Conservation (phyloP, 2,888 invertebrate genomes). For the Drosophila sordidula region DNA sequence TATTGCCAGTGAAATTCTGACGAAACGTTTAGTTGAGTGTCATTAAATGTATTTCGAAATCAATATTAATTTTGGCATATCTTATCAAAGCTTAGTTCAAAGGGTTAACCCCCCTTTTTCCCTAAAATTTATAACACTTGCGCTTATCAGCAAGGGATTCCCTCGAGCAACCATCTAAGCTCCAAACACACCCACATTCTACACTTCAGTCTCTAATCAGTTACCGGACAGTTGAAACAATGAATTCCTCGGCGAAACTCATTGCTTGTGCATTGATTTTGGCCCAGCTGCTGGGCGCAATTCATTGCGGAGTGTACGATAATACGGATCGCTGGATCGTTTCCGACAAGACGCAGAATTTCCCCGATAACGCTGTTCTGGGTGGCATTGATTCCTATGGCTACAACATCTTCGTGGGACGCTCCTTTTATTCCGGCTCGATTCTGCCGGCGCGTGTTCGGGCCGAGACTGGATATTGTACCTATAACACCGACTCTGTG, state of each 20-base stretch:
- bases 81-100: neutral
- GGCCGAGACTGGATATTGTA: slow-evolving; percentile 34
- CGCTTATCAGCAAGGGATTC: neutral
- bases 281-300: slow-evolving; percentile 35
- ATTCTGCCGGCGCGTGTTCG: slow-evolving; percentile 50
- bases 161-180: neutral
- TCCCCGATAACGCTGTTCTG: slow-evolving; percentile 38
- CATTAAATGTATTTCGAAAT: neutral
- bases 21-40: neutral
- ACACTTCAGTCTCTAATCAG: neutral
- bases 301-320: slow-evolving; percentile 39
- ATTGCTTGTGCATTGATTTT: slow-evolving; percentile 4
- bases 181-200: neutral
- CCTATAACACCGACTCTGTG: slow-evolving; percentile 21
- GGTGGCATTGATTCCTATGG: slow-evolving; percentile 50
- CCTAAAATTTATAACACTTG: too few relatives aligned
- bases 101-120: slow-evolving; percentile 1
- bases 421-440: neutral
- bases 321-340: slow-evolving; percentile 36
- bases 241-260: neutral
- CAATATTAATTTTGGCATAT: slow-evolving; percentile 2
- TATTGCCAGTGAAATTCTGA: neutral
- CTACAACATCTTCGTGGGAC: slow-evolving; percentile 54
- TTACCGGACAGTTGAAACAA: neutral
- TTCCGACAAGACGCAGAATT: slow-evolving; percentile 9